phyloP scores from a whole-genome alignment of 2,113 vertebrate genomes.

The Rissa tridactyla region DNA sequence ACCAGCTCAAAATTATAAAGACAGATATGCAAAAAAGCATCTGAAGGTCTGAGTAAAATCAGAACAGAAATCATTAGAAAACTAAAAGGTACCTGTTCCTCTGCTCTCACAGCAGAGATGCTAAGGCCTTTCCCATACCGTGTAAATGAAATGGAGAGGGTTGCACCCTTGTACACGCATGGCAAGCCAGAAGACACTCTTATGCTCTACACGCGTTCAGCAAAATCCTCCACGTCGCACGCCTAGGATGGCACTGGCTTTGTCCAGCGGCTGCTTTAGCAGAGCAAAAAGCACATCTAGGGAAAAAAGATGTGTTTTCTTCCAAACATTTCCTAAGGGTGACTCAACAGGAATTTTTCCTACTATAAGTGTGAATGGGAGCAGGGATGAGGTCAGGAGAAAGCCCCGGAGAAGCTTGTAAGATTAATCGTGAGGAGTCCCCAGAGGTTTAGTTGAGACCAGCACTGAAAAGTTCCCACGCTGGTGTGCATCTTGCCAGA shows the following conservation, averaged over 20 bases:
- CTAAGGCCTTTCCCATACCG: not conserved
- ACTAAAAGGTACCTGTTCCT: not conserved
- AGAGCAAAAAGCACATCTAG: not conserved
- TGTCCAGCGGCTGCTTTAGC: not conserved
- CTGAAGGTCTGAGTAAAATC: not conserved
- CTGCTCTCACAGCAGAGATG: not conserved
- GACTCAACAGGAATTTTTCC: not conserved
- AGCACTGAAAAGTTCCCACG: not conserved
- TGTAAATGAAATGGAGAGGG: not conserved
- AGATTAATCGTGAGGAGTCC: not conserved
- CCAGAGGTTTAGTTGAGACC: not conserved
- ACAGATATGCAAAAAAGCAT: not conserved
- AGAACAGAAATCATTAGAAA: not conserved
- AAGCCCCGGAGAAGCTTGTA: not conserved
- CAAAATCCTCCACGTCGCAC: not conserved
- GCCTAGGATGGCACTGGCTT: not conserved
- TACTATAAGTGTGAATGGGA: not conserved
- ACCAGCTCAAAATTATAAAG: not conserved
- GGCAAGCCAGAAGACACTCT: not conserved
- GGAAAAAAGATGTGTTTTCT: not conserved
- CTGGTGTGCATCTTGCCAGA: not conserved
- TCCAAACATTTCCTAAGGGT: not conserved
- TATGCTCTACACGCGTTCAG: not conserved
- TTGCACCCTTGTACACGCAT: not conserved
- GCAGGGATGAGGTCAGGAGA: not conserved